Base-by-base conservation (phyloP, 1,140 invertebrate species). In the Pseudoatta argentina region DNA sequence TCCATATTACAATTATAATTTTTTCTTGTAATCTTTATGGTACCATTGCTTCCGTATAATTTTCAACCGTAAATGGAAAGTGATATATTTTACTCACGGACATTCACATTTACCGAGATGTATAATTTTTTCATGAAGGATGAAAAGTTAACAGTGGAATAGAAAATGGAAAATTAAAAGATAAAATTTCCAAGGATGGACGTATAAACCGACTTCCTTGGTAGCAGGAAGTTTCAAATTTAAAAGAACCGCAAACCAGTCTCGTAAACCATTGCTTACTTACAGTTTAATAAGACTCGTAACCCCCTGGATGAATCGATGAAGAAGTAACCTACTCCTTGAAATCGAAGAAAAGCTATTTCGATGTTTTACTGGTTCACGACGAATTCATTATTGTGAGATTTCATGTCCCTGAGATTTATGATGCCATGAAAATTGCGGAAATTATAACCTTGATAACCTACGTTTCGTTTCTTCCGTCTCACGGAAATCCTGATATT, bases 241-340 rank as follows among this genome's bases (percentile, higher is more conserved):
- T 88, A 77, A 89, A 87, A 88, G 79, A 1, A 66, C 53, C 18
- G 76, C 75, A 88, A 78, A 77, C 21, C 21, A 85, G 24, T 21
- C 72, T 39, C 48, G 78, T 83, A 83, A 83, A 66, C 24, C 66
- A 24, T 30, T 48, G 59, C 71, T 87, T 81, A 53, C 66, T 87
- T 53, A 64, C 51, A 87, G 86, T 87, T 88, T 88, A 72, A 87
- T 88, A 85, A 44, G 86, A 61, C 72, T 85, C 39, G 71, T 87
- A 87, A 77, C 81, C 78, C 55, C 61, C 79, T 83, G 57, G 59
- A 34, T 63, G 69, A 59, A 64, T 83, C 57, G 61, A 61, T 18
- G n/a, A 10, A n/a, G 64, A 5, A 51, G 69, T 51, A 34, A 83
- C 21, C 51, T 73, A 48, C 24, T 51, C 24, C 24, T 51, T 34